Evolutionary conservation across 1,140 invertebrate species (phyloP).

Genomic region (Drosophila orosa): DNA sequence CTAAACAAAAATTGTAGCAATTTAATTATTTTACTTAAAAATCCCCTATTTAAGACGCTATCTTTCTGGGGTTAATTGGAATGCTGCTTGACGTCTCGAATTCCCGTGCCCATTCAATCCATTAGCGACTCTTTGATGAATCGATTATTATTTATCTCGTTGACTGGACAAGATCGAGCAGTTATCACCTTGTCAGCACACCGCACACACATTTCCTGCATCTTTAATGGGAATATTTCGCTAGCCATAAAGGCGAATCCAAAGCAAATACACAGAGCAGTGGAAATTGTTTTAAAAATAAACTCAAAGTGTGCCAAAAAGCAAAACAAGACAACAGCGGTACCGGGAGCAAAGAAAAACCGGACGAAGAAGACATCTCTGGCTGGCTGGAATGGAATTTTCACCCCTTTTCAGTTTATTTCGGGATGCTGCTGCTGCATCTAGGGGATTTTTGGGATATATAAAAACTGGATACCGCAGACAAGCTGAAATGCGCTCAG

Average conservation of each 20-base stretch:
- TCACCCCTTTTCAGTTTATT: conserved; percentile 46
- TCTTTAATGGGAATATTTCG: conserved; percentile 41
- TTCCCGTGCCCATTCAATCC: conserved; percentile 27
- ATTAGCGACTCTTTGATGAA: conserved; percentile 46
- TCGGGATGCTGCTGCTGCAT: conserved; percentile 27
- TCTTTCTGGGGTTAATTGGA: conserved; percentile 5
- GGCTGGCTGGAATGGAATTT: conserved; percentile 37
- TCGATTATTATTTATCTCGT: conserved; percentile 46
- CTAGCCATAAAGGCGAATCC: conserved; percentile 13
- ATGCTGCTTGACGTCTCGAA: background rate
- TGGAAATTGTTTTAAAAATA: conserved; percentile 68
- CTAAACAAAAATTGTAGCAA: background rate
- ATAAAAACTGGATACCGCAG: conserved; percentile 16
- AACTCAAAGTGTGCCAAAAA: conserved; percentile 70
- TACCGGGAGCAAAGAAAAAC: conserved; percentile 20
- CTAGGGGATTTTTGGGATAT: conserved; percentile 36
- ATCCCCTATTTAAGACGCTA: background rate
- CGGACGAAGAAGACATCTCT: conserved; percentile 51
- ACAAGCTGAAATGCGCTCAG: conserved; percentile 24
- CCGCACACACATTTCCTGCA: conserved; percentile 23
- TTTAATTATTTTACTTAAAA: background rate
- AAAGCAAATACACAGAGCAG: conserved; percentile 22
- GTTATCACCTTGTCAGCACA: conserved; percentile 49
- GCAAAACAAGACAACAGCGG: conserved; percentile 16
- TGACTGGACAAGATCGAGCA: conserved; percentile 36